Evolutionary conservation across 2,888 invertebrate species (phyloP), one percentile per base, ranked within the genome.

Genomic region (Cremastobaeus sp.): DNA sequence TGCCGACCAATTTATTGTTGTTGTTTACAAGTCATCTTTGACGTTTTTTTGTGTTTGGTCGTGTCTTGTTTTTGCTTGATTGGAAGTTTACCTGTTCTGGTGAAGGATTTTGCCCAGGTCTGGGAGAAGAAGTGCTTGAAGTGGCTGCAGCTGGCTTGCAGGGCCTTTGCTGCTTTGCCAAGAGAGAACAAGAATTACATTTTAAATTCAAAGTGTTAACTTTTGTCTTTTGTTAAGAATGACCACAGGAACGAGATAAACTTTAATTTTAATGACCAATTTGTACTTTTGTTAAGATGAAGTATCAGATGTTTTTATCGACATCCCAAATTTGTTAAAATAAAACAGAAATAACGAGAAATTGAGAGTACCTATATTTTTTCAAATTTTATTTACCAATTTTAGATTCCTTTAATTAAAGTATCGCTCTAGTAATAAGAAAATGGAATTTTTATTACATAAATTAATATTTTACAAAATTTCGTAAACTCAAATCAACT

Each of bases 41-140:
- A 8, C 17, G 11, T 39, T 39, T 35, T 47, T 55, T 3, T 37
- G 30, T 28, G 3, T 77, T 78, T 78, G 79, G 74, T 77, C 78
- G 72, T 81, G 72, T 76, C 75, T 76, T 59, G 57, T 54, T 69
- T 73, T 69, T 48, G 48, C 66, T 74, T 78, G 65, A 79, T 82
- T 80, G 84, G 82, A 79, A 82, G 81, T 87, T 91, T 90, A 90
- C 90, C 90, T 91, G 91, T 88, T 91, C 91, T 83, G 89, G 86
- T 82, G 89, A 88, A 88, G 89, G 88, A 85, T 89, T 88, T 85
- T 90, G 90, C 88, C 90, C 90, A 85, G 89, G 87, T 88, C 89
- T 88, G 84, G 89, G 88, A 84, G 88, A 87, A 84, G 89, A 87
- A 83, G 89, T 87, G 85, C 89, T 88, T 84, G 88, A 85, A 85